A percentile compares a stretch with the other conserved stretches of the same genome.
Evolutionary conservation across 2,113 vertebrate genomes (phyloP).

Genomic region (Cromileptes altivelis): DNA sequence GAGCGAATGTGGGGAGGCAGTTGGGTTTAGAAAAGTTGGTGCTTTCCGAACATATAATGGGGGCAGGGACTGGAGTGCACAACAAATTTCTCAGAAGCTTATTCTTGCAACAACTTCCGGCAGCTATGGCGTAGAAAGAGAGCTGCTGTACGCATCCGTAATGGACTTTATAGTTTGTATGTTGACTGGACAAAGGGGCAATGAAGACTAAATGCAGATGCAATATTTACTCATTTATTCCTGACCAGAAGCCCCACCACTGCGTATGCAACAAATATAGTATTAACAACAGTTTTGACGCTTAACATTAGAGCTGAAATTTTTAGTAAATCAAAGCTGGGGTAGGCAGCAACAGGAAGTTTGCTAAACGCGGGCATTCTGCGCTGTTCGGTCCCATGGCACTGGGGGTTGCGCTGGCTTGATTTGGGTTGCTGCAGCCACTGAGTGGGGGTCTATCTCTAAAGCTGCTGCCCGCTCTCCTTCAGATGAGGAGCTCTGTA

Average conservation of each 20-base stretch:
- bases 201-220: conserved; percentile 7
- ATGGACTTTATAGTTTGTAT: background rate
- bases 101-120: conserved; percentile 13
- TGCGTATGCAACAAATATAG: background rate
- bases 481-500: no score
- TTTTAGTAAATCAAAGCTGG: background rate
- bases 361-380: no score
- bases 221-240: conserved; percentile 20
- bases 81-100: background rate
- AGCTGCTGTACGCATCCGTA: conserved; percentile 1
- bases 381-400: no score
- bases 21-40: conserved; percentile 11
- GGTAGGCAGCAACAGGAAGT: no score
- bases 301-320: background rate
- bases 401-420: no score
- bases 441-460: no score
- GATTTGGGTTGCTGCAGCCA: no score
- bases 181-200: background rate
- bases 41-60: conserved; percentile 3
- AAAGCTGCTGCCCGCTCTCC: no score
- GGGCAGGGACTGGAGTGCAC: background rate
- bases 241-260: background rate
- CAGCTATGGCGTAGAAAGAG: background rate
- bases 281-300: background rate
- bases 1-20: background rate